phyloP scores from a whole-genome alignment of 2,113 vertebrate genomes.

The Gymnobelideus leadbeateri region DNA sequence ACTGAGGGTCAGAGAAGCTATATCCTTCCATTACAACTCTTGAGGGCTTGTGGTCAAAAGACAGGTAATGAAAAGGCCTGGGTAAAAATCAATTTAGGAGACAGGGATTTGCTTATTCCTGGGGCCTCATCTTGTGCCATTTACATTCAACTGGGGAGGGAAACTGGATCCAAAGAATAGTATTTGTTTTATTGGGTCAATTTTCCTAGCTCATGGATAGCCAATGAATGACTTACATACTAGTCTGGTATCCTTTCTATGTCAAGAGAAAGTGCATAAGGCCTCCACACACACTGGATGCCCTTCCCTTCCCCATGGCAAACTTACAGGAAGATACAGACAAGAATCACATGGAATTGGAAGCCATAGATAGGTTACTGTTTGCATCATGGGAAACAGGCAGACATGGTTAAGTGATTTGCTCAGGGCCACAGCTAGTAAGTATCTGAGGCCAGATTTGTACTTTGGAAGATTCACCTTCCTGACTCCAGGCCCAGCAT shows the following conservation, averaged over 20 bases:
- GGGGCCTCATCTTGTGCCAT: background rate
- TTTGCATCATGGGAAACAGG: background rate
- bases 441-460: background rate
- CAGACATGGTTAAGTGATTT: background rate
- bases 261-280: background rate
- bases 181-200: background rate
- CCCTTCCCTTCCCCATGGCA: background rate
- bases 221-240: background rate
- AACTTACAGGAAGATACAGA: background rate
- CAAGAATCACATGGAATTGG: background rate
- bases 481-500: background rate
- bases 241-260: background rate
- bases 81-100: background rate
- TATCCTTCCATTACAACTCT: background rate
- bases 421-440: background rate
- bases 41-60: background rate
- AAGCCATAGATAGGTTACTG: background rate
- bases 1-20: background rate
- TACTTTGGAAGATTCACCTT: background rate
- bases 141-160: background rate
- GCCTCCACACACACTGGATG: background rate
- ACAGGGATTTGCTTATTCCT: background rate
- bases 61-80: background rate
- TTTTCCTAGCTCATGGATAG: background rate
- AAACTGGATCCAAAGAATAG: background rate